Evolutionary conservation across 2,113 vertebrate species (phyloP).

Genomic region (Hemicordylus capensis): DNA sequence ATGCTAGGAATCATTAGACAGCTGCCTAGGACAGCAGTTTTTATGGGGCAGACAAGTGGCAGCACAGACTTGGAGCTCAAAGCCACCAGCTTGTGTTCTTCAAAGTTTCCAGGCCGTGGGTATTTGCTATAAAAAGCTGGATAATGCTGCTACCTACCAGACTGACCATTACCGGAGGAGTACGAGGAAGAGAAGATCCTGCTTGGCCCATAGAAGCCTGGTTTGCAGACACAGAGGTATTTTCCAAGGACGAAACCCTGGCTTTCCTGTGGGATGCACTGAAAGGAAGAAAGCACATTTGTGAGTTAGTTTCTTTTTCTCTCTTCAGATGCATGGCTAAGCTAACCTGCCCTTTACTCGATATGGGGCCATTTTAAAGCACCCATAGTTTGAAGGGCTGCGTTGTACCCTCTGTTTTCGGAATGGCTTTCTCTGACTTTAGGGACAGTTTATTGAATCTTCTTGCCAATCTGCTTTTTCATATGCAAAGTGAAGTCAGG

Average conservation of each 20-base stretch:
- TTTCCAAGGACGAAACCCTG: slow-evolving; percentile 87
- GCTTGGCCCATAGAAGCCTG: slow-evolving; percentile 83
- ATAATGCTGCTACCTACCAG: slow-evolving; percentile 59
- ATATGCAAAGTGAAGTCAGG: background rate
- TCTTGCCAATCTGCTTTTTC: background rate
- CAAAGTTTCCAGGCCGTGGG: background rate
- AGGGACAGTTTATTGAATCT: background rate
- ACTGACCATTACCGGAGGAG: background rate
- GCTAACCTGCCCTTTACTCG: too few species aligned
- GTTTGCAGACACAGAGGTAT: slow-evolving; percentile 89
- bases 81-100: background rate
- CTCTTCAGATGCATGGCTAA: background rate
- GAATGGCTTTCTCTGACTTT: background rate
- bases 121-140: too few species aligned
- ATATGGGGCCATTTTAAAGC: background rate
- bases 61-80: background rate
- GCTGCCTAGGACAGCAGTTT: background rate
- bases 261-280: slow-evolving; percentile 86
- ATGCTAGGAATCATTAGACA: background rate
- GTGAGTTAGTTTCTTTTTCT: background rate
- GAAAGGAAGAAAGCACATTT: slow-evolving; percentile 32
- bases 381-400: background rate
- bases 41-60: background rate
- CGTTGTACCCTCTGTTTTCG: background rate
- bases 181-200: slow-evolving; percentile 1